A percentile compares a stretch with the other conserved stretches of the same genome.
These are phyloP conservation scores for Sebastes reedi DNA, from an alignment of 2,797 vertebrate genomes.

Conservation along the genomic window DNA sequence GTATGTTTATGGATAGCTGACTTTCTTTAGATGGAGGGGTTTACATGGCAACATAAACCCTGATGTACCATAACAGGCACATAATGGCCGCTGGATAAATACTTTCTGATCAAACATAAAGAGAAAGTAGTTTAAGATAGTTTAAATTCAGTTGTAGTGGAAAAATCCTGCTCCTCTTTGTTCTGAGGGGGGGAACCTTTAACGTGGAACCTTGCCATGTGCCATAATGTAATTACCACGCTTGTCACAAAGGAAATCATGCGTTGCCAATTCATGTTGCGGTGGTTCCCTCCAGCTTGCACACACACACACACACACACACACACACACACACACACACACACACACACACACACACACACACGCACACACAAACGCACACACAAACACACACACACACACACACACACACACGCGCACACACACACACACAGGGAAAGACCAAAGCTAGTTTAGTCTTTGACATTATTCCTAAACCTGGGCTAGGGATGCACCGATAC, in stretches of 20 bases:
- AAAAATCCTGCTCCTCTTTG: not conserved
- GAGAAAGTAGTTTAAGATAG: not conserved
- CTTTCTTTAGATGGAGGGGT: not conserved
- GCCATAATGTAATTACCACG: conserved; percentile 43
- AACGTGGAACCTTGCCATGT: conserved; percentile 4
- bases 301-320: accelerated
- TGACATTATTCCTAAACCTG: not conserved
- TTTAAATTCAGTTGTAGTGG: not conserved
- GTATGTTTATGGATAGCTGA: not conserved
- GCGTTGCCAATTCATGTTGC: conserved; percentile 12
- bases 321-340: accelerated
- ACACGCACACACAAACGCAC: not conserved
- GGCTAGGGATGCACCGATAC: not conserved
- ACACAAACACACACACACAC: no score
- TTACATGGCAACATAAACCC: not conserved
- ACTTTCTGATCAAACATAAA: not conserved
- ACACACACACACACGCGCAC: no score
- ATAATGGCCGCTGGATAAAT: not conserved
- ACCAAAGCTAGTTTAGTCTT: not conserved
- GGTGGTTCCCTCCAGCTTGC: conserved; percentile 4
- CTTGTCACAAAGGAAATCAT: conserved; percentile 53
- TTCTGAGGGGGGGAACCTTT: not conserved
- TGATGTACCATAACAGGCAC: not conserved
- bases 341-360: not conserved
- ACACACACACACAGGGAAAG: not conserved